Percentiles rank a stretch among this genome's conserved stretches.
Evolutionary conservation across 2,113 vertebrate species (phyloP).

Genomic region (Halichoerus grypus): DNA sequence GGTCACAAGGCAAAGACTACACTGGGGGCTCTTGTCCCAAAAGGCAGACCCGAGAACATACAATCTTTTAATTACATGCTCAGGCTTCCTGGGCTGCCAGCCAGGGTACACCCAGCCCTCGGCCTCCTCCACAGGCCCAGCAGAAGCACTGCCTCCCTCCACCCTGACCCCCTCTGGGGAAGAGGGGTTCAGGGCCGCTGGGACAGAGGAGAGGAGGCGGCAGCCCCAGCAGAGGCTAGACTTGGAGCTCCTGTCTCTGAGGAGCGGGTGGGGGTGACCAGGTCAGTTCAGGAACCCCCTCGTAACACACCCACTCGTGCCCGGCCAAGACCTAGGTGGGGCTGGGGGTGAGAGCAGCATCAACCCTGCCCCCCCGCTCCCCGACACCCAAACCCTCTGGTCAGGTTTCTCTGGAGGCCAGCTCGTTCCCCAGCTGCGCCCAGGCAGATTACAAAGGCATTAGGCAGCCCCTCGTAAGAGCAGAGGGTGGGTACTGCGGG

Average conservation of each 20-base stretch:
- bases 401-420: background rate
- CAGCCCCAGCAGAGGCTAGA: background rate
- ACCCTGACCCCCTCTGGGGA: background rate
- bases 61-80: slow-evolving; percentile 49
- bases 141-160: background rate
- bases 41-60: slow-evolving; percentile 14
- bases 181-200: background rate
- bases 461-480: background rate
- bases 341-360: background rate
- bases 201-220: background rate
- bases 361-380: too few species aligned
- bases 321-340: background rate
- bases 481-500: fast-evolving
- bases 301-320: fast-evolving
- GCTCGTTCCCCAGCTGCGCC: background rate
- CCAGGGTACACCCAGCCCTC: slow-evolving; percentile 28
- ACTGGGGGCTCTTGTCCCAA: background rate
- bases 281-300: too few species aligned
- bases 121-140: background rate
- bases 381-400: background rate
- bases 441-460: background rate
- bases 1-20: slow-evolving; percentile 5
- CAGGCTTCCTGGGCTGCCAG: slow-evolving; percentile 16
- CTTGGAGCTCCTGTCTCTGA: background rate
- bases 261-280: background rate